These are phyloP conservation scores for Stichodactyla helianthus DNA, from an alignment of 64 coral and sea anemone genomes.

Conservation along the genomic window DNA sequence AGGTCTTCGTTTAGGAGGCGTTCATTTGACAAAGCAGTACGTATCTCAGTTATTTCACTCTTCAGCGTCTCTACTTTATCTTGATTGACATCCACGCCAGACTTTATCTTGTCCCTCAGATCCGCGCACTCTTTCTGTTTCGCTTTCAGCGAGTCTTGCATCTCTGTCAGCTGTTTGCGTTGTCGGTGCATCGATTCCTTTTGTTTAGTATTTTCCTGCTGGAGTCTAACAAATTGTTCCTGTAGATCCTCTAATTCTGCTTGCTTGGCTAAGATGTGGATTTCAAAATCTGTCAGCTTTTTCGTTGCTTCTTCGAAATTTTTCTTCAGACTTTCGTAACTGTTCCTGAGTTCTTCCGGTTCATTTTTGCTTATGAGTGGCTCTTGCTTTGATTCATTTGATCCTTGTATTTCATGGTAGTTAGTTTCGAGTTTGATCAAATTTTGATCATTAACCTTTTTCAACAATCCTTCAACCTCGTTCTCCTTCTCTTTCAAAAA, in stretches of 20 bases:
- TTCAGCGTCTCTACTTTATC: background rate
- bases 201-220: background rate
- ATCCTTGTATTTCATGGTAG: background rate
- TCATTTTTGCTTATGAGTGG: background rate
- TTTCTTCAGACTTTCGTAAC: background rate
- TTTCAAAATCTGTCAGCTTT: background rate
- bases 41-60: background rate
- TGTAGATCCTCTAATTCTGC: slow-evolving; percentile 1
- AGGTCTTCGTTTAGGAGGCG: background rate
- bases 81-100: background rate
- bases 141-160: background rate
- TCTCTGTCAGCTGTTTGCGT: background rate
- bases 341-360: background rate
- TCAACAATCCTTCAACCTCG: background rate
- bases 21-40: background rate
- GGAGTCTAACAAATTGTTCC: background rate
- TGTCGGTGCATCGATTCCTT: background rate
- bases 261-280: background rate
- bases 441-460: background rate
- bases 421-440: background rate
- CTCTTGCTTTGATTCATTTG: background rate
- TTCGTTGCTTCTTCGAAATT: background rate
- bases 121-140: background rate
- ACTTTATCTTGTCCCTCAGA: background rate
- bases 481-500: slow-evolving; percentile 11